Conservation (phyloP, 1,140 invertebrate species). For the Colletes gigas region DNA sequence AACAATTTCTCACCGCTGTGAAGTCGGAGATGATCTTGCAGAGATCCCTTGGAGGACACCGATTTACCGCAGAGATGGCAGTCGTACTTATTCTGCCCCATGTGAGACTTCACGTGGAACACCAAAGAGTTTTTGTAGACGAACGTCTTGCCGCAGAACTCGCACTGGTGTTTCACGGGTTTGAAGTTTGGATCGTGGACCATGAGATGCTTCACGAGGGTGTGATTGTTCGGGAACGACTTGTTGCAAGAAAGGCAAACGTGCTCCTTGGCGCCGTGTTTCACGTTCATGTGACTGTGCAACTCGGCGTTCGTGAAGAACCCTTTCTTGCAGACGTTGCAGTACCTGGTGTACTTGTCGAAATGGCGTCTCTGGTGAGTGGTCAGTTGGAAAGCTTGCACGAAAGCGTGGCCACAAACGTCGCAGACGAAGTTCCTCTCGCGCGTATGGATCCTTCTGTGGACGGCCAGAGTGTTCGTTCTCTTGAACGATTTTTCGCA, state of each 20-base stretch:
- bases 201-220: slow-evolving; percentile 77
- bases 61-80: slow-evolving; percentile 86
- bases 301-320: slow-evolving; percentile 77
- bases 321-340: slow-evolving; percentile 78
- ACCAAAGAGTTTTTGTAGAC: slow-evolving; percentile 78
- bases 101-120: slow-evolving; percentile 82
- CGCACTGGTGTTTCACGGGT: slow-evolving; percentile 77
- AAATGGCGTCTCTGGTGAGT: slow-evolving; percentile 77
- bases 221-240: slow-evolving; percentile 73
- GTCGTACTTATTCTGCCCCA: slow-evolving; percentile 88
- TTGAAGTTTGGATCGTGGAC: slow-evolving; percentile 80
- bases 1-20: slow-evolving; percentile 83
- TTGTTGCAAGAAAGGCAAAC: slow-evolving; percentile 71
- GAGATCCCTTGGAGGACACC: slow-evolving; percentile 71
- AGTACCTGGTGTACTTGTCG: slow-evolving; percentile 74
- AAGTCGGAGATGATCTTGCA: slow-evolving; percentile 82
- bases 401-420: slow-evolving; percentile 76
- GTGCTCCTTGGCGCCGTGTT: slow-evolving; percentile 74
- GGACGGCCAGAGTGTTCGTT: slow-evolving; percentile 77
- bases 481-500: slow-evolving; percentile 81
- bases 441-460: slow-evolving; percentile 71
- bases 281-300: slow-evolving; percentile 74
- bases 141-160: slow-evolving; percentile 79
- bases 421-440: slow-evolving; percentile 76
- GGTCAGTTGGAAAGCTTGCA: slow-evolving; percentile 75